Base-by-base conservation (phyloP, 2,113 vertebrate genomes). In the Sebastes fasciatus region DNA sequence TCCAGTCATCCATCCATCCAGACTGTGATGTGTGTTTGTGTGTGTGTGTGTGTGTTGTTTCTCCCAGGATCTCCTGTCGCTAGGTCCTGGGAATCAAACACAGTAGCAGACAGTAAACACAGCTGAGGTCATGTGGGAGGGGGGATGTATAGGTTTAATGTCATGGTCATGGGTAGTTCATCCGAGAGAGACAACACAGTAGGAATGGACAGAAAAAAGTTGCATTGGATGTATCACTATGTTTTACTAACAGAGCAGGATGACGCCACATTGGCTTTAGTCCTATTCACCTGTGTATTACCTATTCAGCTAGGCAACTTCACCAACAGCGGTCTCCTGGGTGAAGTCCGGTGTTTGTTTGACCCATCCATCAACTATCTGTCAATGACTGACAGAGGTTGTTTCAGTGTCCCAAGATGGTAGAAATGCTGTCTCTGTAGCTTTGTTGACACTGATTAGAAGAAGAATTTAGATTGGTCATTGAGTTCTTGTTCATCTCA, bases 61-160 rank as follows among this genome's bases (percentile, higher is more conserved):
- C 76, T 77, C 89, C 80, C 89, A 86, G 81, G 88, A 74, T 92
- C 86, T 78, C 69, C 74, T 86, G 69, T 65, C 66, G 74, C 19
- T 68, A 55, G 83, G 85, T 88, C 86, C 84, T 92, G 86, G 88
- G 90, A 92, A 89, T 79, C 60, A 75, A 83, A 76, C 64, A 66
- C 60, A 82, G 49, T 61, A 62, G 65, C 74, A 74, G 51, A 64
- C 82, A 79, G 83, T 83, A 93, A 93, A 91, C 84, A 91, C 83
- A 86, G 72, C 79, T 66, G 75, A 61, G 82, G 73, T 88, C 65
- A 73, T 54, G 71, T 71, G 68, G 58, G 51, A 1, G 57, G 58
- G 49, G 16, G 60, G 65, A 43, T 49, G 8, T 75, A 67, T 68
- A 80, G 71, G 70, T 86, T 89, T 74, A 19, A 58, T 77, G 46